Base-by-base conservation (phyloP, 2,113 vertebrate species). In the Miniopterus natalensis region DNA sequence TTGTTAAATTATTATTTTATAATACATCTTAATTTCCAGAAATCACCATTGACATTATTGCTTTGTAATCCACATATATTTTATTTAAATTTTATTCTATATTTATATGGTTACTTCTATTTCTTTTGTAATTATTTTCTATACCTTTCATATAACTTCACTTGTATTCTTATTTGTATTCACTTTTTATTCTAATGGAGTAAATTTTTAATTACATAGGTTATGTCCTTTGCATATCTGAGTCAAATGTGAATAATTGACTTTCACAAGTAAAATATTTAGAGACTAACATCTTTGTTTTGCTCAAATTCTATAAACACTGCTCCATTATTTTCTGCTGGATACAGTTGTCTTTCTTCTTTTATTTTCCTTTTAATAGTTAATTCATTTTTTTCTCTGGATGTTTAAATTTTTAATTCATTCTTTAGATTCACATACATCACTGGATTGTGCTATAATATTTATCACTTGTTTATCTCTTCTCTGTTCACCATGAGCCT, bases 1-100 rank as follows among this genome's bases (percentile, higher is more conserved):
- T 29, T 80, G 6, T 74, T 47, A 89, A 66, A 84, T 79, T 81
- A 10, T 79, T 91, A 79, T 66, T 78, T 92, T 36, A 57, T 90
- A 77, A 31, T n/a, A 51, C 7, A 59, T 84, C 31, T 84, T 84
- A 63, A 84, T 57, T 85, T 88, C 12, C 2, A 71, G 6, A 85
- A 81, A 77, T 91, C 84, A 49, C 10, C 77, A 13, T 17, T 75
- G 51, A 75, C 10, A 36, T 29, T 71, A n/a, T 49, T 85, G 21
- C 36, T 45, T 70, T 79, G 11, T 47, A 63, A 80, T 3, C 5
- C 5, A 63, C 10, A 66, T 74, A 29, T 61, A 49, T 49, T 5
- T 80, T 84, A 71, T 17, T 53, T 85, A 51, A 47, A 57, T 74
- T 83, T 74, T 88, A 55, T 57, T 83, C 29, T 1, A 17, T 65